A percentile compares a stretch with the other conserved stretches of the same genome.
These are phyloP conservation scores for Regulus satrapa DNA, from an alignment of 2,113 vertebrate species.

Conservation along the genomic window DNA sequence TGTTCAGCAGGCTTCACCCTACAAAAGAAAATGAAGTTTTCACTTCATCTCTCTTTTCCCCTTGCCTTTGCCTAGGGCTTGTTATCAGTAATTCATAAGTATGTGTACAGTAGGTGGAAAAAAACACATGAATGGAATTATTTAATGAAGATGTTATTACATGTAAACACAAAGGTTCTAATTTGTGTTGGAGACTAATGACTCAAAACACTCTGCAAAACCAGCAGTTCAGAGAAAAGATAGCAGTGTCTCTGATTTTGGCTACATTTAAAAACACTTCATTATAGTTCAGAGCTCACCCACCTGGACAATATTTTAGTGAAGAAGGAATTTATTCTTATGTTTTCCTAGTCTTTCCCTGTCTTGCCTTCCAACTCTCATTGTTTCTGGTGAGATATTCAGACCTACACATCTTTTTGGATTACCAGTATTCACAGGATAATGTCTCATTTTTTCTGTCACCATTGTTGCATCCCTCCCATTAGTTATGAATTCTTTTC, in stretches of 20 bases:
- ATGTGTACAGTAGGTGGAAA: neutral
- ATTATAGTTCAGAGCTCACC: neutral
- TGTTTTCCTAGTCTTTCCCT: neutral
- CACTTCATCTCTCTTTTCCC: neutral
- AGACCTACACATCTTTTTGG: neutral
- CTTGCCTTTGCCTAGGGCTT: neutral
- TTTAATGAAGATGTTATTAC: slow-evolving; percentile 11
- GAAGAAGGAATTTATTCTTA: neutral
- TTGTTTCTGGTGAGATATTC: neutral
- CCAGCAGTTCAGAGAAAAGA: neutral
- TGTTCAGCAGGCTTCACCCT: neutral
- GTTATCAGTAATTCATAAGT: neutral
- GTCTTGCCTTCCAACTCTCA: neutral
- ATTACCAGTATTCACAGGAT: neutral
- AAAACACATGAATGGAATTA: neutral
- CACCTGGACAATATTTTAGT: neutral
- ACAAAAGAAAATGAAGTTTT: neutral
- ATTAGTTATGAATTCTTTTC: neutral
- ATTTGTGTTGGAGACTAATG: neutral
- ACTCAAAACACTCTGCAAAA: neutral
- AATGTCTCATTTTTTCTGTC: neutral
- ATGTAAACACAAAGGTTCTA: neutral
- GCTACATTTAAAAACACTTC: neutral
- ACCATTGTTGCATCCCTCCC: neutral
- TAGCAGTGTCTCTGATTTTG: neutral